These are phyloP conservation scores for Erpobdella octoculata DNA, from an alignment of 2,888 invertebrate genomes.

Conservation along the genomic window DNA sequence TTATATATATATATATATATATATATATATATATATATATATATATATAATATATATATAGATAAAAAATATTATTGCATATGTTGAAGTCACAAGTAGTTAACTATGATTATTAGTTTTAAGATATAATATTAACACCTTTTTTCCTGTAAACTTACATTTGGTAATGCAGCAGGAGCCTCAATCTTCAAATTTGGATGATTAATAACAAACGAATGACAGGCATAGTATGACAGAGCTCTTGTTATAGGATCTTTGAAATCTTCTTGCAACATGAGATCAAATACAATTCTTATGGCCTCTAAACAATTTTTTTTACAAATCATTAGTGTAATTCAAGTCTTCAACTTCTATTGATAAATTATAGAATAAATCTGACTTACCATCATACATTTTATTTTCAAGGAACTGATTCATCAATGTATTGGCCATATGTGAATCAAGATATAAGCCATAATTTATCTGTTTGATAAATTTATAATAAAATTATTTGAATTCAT, in stretches of 20 bases:
- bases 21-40: too few species aligned
- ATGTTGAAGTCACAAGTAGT: too few species aligned
- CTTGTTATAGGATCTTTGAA: constrained; percentile 65
- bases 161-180: constrained; percentile 2
- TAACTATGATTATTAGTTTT: not conserved
- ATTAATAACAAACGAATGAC: constrained; percentile 59
- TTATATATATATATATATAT: too few species aligned
- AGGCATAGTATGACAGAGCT: constrained; percentile 66
- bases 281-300: constrained; percentile 69
- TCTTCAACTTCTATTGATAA: too few species aligned
- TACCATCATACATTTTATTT: constrained; percentile 59
- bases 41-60: too few species aligned
- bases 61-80: too few species aligned
- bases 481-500: too few species aligned
- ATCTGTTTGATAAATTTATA: too few species aligned
- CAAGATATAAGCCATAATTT: constrained; percentile 79
- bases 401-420: constrained; percentile 71
- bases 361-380: too few species aligned
- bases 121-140: not conserved
- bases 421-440: constrained; percentile 69
- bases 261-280: constrained; percentile 83
- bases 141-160: not conserved
- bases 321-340: not conserved
- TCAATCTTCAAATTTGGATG: not conserved
- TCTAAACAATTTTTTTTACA: constrained; percentile 41